These are phyloP conservation scores for Orestias chungarensis DNA, from an alignment of 2,797 vertebrate genomes.

Conservation along the genomic window DNA sequence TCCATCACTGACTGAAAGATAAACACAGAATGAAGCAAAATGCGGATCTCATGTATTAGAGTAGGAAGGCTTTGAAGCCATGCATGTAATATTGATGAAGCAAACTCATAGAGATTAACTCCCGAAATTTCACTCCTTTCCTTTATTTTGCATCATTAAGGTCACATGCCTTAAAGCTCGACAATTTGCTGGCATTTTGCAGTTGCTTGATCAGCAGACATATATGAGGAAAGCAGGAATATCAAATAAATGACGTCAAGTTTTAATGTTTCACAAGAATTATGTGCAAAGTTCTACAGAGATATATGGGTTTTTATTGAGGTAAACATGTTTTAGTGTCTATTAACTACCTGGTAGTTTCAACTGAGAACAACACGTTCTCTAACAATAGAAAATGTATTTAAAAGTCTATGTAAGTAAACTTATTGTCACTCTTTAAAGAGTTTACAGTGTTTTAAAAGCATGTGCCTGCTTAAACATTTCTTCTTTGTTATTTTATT, in stretches of 20 bases:
- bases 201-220: slow-evolving; percentile 42
- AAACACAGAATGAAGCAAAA: slow-evolving; percentile 60
- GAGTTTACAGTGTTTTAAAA: slow-evolving; percentile 1
- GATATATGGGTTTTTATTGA: slow-evolving; percentile 16
- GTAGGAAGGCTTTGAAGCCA: slow-evolving; percentile 63
- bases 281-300: slow-evolving; percentile 14
- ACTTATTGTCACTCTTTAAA: slow-evolving; percentile 30
- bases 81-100: slow-evolving; percentile 66
- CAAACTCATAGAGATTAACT: slow-evolving; percentile 56
- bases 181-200: slow-evolving; percentile 52
- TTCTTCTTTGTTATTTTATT: not conserved
- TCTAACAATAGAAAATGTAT: slow-evolving; percentile 45
- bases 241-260: slow-evolving; percentile 28
- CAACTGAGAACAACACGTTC: slow-evolving; percentile 31
- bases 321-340: slow-evolving; percentile 19
- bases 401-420: slow-evolving; percentile 23
- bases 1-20: slow-evolving; percentile 37
- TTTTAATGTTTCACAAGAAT: not conserved
- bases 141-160: slow-evolving; percentile 72
- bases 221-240: slow-evolving; percentile 23
- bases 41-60: slow-evolving; percentile 45
- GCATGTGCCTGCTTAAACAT: not conserved
- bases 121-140: slow-evolving; percentile 58
- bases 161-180: slow-evolving; percentile 51
- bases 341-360: slow-evolving; percentile 28